Evolutionary conservation across 1,140 invertebrate genomes (phyloP), one percentile per base, ranked within the genome.

Genomic region (Nasonia longicornis): DNA sequence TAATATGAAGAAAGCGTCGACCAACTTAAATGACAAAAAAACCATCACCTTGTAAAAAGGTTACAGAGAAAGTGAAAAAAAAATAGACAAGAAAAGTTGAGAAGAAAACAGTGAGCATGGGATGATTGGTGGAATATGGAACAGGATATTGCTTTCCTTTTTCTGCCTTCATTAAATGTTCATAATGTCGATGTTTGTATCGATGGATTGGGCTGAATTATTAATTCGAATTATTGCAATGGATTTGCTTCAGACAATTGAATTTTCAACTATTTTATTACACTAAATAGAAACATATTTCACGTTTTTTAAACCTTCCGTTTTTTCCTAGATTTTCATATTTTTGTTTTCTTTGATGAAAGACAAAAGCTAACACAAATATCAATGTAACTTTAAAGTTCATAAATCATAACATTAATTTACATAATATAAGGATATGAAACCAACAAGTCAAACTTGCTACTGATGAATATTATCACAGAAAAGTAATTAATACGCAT

Each of bases 31-130:
- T 79, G 83, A 84, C 84, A 79, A 85, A 84, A 84, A 86, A 83
- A 86, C 87, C 87, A 84, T 87, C 87, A 88, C 87, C 87, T 87
- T 84, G 85, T 84, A 82, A 85, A 77, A 84, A 86, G 84, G 85
- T 87, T 86, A 77, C 29, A 79, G 63, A 83, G 83, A 84, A 79
- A 75, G 77, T 14, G 45, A 82, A 76, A 81, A 81, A 75, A 82
- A 81, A 70, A 45, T 22, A 71, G n/a, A 82, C 7, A 35, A 79
- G 63, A 78, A 77, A 66, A 70, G 66, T 58, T 83, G 14, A 78
- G 45, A 83, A 77, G 26, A 58, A 77, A 71, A 80, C 22, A 22
- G 48, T 75, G 79, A 80, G 38, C 20, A 74, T 76, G 64, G 76
- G 42, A 79, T 82, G 71, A 85, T 42, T 66, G 12, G 63, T 77